These are phyloP conservation scores for Campopleginae sp. DNA, from an alignment of 2,888 invertebrate genomes.

Conservation along the genomic window DNA sequence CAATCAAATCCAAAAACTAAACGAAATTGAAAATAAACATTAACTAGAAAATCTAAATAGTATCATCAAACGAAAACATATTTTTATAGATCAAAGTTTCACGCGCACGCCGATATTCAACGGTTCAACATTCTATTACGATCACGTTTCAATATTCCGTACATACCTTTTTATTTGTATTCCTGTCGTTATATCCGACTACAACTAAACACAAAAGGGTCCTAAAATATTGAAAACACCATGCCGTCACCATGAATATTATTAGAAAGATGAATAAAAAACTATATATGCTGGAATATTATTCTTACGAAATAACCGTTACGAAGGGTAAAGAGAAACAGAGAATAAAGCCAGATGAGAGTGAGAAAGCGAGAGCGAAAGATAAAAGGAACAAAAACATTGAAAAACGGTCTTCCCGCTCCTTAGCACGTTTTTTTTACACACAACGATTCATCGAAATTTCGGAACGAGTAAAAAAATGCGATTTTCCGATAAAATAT, in stretches of 20 bases:
- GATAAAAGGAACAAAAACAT: background rate
- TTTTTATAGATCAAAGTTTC: constrained; percentile 71
- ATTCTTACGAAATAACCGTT: constrained; percentile 53
- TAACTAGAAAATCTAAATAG: background rate
- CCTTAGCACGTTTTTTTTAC: constrained; percentile 51
- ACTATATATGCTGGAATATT: constrained; percentile 58
- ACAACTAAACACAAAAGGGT: constrained; percentile 62
- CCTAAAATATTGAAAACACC: constrained; percentile 62
- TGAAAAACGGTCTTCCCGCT: constrained; percentile 63
- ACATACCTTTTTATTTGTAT: constrained; percentile 54
- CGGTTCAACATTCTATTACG: constrained; percentile 52
- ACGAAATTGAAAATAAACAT: background rate
- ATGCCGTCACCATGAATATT: constrained; percentile 54
- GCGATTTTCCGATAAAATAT: background rate
- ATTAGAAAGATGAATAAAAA: constrained; percentile 18
- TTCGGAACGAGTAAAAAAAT: constrained; percentile 12
- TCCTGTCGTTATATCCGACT: constrained; percentile 52
- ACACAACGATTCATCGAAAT: background rate
- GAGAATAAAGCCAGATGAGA: background rate
- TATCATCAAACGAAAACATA: constrained; percentile 46
- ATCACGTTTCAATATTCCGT: constrained; percentile 41
- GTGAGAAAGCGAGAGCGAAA: background rate
- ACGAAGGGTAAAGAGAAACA: background rate
- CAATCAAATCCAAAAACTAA: constrained; percentile 67
- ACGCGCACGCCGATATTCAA: constrained; percentile 61